Percentiles rank a stretch among this genome's conserved stretches.
phyloP scores from a whole-genome alignment of 1,140 invertebrate species.

The Bemisia tabaci region DNA sequence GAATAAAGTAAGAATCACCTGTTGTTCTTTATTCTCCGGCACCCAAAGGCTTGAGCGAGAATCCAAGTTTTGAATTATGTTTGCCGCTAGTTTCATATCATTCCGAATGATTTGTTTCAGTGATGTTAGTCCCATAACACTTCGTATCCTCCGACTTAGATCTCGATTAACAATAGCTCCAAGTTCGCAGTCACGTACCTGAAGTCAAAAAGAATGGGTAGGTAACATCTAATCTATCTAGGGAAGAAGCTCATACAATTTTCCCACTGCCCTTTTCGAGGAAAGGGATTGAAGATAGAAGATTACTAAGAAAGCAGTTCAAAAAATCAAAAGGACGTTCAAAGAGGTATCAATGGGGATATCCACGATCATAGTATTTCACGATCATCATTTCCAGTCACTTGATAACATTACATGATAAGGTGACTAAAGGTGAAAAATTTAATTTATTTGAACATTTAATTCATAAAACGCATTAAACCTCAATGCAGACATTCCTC shows the following conservation, averaged over 20 bases:
- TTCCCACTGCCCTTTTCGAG: too few relatives aligned
- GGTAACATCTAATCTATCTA: neutral
- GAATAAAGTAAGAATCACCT: neutral
- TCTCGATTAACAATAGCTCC: conserved; percentile 91
- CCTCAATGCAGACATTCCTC: too few relatives aligned
- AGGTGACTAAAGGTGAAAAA: too few relatives aligned
- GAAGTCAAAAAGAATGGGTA: conserved; percentile 16
- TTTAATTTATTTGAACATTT: too few relatives aligned
- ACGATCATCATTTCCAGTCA: too few relatives aligned
- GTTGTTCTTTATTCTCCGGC: conserved; percentile 15
- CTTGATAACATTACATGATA: too few relatives aligned
- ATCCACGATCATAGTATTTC: too few relatives aligned
- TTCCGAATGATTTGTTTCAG: conserved; percentile 81
- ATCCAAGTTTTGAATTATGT: conserved; percentile 91
- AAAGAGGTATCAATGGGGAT: too few relatives aligned
- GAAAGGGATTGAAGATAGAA: too few relatives aligned
- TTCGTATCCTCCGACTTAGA: conserved; percentile 77
- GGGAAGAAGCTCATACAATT: neutral
- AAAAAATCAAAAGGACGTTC: too few relatives aligned
- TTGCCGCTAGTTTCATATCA: conserved; percentile 86
- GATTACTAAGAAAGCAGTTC: too few relatives aligned
- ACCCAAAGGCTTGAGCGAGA: conserved; percentile 66
- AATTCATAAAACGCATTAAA: too few relatives aligned
- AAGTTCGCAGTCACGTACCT: conserved; percentile 83
- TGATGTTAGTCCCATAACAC: conserved; percentile 81